These are phyloP conservation scores for Bilobella aurantiaca DNA, from an alignment of 1,140 invertebrate genomes.

Conservation along the genomic window DNA sequence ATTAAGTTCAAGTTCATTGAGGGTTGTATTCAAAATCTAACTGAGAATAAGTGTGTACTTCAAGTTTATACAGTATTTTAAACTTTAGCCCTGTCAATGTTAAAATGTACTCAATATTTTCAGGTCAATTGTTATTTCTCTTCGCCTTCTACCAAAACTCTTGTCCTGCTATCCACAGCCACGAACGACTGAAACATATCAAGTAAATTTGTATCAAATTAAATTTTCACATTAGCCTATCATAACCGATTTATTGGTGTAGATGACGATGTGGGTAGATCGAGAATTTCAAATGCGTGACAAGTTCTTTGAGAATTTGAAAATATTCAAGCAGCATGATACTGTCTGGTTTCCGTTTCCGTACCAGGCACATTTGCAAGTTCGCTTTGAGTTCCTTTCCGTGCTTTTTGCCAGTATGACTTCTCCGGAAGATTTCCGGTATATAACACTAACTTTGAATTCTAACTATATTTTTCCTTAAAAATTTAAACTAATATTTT, in stretches of 20 bases:
- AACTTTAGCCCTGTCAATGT: no score
- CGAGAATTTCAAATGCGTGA: constrained; percentile 80
- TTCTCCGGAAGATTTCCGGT: constrained; percentile 76
- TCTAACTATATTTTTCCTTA: background rate
- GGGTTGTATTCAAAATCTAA: constrained; percentile 80
- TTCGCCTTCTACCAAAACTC: constrained; percentile 76
- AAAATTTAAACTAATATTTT: constrained; percentile 26
- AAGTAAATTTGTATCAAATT: constrained; percentile 6
- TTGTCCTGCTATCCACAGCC: constrained; percentile 84
- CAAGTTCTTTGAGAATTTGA: constrained; percentile 74
- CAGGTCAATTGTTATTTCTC: constrained; percentile 75
- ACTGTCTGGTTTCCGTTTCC: constrained; percentile 54
- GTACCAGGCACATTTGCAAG: constrained; percentile 77
- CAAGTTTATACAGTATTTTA: no score
- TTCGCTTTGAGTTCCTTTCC: constrained; percentile 78
- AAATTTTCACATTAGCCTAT: background rate
- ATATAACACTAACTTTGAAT: background rate
- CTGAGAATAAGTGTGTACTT: constrained; percentile 70
- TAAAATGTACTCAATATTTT: no score
- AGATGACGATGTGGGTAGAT: constrained; percentile 79
- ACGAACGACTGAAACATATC: constrained; percentile 45
- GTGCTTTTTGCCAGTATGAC: constrained; percentile 81
- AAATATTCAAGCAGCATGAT: constrained; percentile 40
- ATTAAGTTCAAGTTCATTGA: constrained; percentile 90
- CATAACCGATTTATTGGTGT: constrained; percentile 27